Evolutionary conservation across 2,797 vertebrate genomes (phyloP), one percentile per base, ranked within the genome.

Genomic region (Chromobotia macracanthus): DNA sequence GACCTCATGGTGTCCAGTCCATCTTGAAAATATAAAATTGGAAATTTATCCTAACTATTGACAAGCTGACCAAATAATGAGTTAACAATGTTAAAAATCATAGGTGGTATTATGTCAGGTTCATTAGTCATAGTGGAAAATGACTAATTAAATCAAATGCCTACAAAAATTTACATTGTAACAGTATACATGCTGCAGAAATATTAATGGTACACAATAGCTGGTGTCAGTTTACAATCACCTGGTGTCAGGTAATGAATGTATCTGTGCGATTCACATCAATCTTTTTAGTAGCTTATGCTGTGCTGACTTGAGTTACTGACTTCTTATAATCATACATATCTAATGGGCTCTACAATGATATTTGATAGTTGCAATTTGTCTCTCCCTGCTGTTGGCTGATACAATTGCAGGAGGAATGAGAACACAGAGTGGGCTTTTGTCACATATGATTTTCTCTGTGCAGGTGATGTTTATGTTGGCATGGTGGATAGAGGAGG

Each of bases 401-500:
- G 44, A 0, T 6, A 0, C 56, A 66, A 82, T 79, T 74, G 85
- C 77, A 85, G 86, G 28, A 12, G 48, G 19, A 46, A 46, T 28
- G 16, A 48, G 8, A 55, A 28, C 13, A 16, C 10, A 4, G 18
- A 23, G 0, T 12, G 41, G 4, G 28, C 48, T 25, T 51, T 58
- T 28, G 15, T 56, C 50, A 44, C 12, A 0, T 1, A 1, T 15
- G 28, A 28, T 41, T 83, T 64, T 81, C 10, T 15, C 1, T 81
- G n/a, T 66, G 10, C 53, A 99, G 97, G 97, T 1, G 97, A 99
- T 0, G 95, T 99, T 77, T 92, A 97, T 65, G 87, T 99, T 0
- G 91, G 94, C 28, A 93, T 99, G 92, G 85, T 96, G 16, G 97
- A 99, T 85, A 90, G 96, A 83, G 96, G 94, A 2, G 96, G 97